These are phyloP conservation scores for Triops longicaudatus DNA, from an alignment of 1,140 invertebrate genomes.

Conservation along the genomic window DNA sequence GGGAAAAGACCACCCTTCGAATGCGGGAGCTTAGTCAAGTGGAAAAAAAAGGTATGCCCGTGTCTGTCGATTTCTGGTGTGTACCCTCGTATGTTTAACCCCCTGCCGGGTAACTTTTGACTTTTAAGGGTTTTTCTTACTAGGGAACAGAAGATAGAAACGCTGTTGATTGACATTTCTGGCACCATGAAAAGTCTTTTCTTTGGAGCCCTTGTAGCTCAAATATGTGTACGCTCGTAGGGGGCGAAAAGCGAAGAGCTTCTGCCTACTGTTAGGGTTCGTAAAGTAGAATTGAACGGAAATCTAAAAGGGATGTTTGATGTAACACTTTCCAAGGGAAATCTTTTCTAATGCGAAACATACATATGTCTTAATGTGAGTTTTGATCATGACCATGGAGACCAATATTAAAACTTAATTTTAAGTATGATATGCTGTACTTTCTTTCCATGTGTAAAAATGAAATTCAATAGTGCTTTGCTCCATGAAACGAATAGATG, in stretches of 20 bases:
- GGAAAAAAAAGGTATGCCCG: neutral
- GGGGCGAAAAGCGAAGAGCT: neutral
- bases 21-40: neutral
- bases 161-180: neutral
- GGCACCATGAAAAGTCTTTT: neutral
- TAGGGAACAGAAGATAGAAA: neutral
- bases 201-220: neutral
- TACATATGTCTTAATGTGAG: neutral
- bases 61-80: neutral
- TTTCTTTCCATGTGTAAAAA: too few relatives aligned
- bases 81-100: constrained; percentile 10
- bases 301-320: neutral
- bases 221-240: neutral
- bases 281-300: neutral
- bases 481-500: too few relatives aligned
- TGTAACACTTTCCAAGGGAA: neutral
- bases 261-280: neutral
- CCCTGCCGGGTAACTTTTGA: neutral
- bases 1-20: neutral
- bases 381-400: neutral
- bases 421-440: too few relatives aligned
- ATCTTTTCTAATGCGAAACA: neutral
- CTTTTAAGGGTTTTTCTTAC: neutral
- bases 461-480: too few relatives aligned
- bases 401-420: neutral